Evolutionary conservation across 2,888 invertebrate genomes (phyloP).

Genomic region (Horisme vitalbata): DNA sequence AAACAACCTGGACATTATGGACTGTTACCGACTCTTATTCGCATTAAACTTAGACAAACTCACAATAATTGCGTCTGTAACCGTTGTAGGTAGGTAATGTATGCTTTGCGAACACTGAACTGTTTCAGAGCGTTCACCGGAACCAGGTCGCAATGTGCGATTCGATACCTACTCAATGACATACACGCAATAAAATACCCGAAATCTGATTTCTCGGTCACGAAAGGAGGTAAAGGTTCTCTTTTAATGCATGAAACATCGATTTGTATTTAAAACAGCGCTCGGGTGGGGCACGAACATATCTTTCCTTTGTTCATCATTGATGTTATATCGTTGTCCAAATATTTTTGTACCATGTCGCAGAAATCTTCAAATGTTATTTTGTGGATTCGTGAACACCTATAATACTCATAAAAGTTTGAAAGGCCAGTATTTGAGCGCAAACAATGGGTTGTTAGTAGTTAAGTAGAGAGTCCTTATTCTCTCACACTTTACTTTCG

Average conservation of each 20-base stretch:
- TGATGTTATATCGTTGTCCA: constrained; percentile 31
- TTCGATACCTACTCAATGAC: constrained; percentile 35
- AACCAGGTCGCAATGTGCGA: constrained; percentile 26
- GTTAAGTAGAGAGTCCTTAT: constrained; percentile 55
- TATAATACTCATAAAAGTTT: constrained; percentile 47
- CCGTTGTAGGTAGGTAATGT: constrained; percentile 46
- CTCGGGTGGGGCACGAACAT: constrained; percentile 27
- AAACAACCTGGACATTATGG: constrained; percentile 74
- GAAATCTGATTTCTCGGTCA: constrained; percentile 51
- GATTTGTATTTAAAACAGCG: constrained; percentile 44
- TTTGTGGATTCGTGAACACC: constrained; percentile 34
- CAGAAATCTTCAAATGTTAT: constrained; percentile 25
- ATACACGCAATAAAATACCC: constrained; percentile 38
- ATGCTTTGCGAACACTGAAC: constrained; percentile 55
- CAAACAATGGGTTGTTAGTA: constrained; percentile 62
- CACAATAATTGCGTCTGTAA: constrained; percentile 61
- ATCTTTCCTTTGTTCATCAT: constrained; percentile 45
- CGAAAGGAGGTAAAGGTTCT: constrained; percentile 59
- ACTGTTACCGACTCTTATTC: constrained; percentile 58
- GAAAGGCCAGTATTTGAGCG: constrained; percentile 55
- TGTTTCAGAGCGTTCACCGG: constrained; percentile 42
- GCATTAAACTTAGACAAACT: constrained; percentile 60
- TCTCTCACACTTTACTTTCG: constrained; percentile 57
- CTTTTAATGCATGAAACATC: constrained; percentile 37
- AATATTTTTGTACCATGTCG: constrained; percentile 19